Base-by-base conservation (phyloP, 2,888 invertebrate species). In the Sipha maydis region DNA sequence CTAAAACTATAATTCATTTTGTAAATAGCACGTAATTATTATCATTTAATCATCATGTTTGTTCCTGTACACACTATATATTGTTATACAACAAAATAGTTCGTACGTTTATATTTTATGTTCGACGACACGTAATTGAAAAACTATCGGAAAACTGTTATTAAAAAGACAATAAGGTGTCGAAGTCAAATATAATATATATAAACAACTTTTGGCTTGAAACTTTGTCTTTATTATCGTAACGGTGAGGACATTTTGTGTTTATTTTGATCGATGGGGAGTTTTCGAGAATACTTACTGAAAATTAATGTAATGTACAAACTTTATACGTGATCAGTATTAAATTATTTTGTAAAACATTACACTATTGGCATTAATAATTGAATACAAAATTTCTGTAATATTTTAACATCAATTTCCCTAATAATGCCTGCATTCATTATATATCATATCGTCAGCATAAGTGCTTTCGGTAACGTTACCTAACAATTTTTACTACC, bases 11-110 rank as follows among this genome's bases (percentile, higher is more conserved):
- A 19, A 73, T 73, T 34, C 8, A 25, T 38, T 38, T 34, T 21
- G 31, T 38, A 1, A 75, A 75, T 38, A 38, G 73, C 73, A 75
- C 73, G 73, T 75, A 75, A 75, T 75, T 75, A 38, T 34, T 56
- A 21, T 19, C 1, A 56, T 56, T 56, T 56, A 4, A 56, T 56
- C 21, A 56, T 56, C 41, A 9, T 56, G 19, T 56, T 56, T 56
- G 56, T 56, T 56, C 56, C 14, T 4, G 41, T 41, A 8, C 41
- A 7, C 41, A 41, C 41, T 41, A 41, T 9, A 19, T 56, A 56
- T 19, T 19, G 14, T 56, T 56, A 56, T 56, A 21, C 3, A 56
- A 56, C 14, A 21, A 21, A 3, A 56, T 17, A 3, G 1, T 21
- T 56, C 56, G 56, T 3, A 19, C 17, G 56, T 19, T 8, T 17